phyloP scores from a whole-genome alignment of 2,113 vertebrate species.

The Nannospalax galili region DNA sequence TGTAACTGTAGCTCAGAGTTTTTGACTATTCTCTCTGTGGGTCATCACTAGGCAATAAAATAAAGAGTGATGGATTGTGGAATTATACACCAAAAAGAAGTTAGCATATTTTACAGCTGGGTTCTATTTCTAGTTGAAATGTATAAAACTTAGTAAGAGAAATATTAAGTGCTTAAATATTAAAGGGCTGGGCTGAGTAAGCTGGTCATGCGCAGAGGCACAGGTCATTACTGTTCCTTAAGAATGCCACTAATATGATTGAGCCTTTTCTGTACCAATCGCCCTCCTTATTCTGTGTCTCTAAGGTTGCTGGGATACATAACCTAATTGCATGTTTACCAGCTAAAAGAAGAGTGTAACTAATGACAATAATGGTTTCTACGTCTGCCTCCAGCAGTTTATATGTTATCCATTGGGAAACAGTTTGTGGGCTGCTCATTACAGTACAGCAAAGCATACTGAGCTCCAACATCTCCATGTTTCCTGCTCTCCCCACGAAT shows the following conservation, averaged over 20 bases:
- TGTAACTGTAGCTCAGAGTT: slow-evolving; percentile 7
- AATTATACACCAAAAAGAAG: slow-evolving; percentile 56
- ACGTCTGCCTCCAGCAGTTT: not conserved
- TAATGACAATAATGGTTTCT: not conserved
- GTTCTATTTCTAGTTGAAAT: not conserved
- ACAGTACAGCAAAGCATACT: not conserved
- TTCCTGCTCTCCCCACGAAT: not conserved
- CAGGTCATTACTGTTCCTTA: not conserved
- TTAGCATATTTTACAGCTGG: not conserved
- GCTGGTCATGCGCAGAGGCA: rapidly evolving
- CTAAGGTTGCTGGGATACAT: not conserved
- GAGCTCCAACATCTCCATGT: not conserved
- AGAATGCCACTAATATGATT: rapidly evolving
- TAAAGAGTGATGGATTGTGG: slow-evolving; percentile 16
- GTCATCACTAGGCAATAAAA: slow-evolving; percentile 58
- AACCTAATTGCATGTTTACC: not conserved
- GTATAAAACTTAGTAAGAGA: not conserved
- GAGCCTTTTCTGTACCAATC: not conserved
- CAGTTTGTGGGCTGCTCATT: rapidly evolving
- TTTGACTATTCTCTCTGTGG: slow-evolving; percentile 12
- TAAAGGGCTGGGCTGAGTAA: rapidly evolving
- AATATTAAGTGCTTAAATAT: not conserved
- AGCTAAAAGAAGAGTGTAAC: not conserved
- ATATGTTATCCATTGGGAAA: not conserved
- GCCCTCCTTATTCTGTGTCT: not conserved